phyloP scores from a whole-genome alignment of 2,113 vertebrate species.

The Tautogolabrus adspersus region DNA sequence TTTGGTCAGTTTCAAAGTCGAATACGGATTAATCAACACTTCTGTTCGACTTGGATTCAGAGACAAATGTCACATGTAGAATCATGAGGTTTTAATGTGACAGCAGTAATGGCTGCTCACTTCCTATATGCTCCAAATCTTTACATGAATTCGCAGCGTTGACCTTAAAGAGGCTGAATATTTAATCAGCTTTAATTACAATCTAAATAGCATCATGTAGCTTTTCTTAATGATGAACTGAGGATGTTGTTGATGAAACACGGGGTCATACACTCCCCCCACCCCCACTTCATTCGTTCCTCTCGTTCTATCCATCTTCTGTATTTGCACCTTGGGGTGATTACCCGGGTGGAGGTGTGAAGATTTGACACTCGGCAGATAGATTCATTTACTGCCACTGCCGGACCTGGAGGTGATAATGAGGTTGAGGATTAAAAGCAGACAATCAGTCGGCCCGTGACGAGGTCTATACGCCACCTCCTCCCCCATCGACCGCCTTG shows the following conservation, averaged over 20 bases:
- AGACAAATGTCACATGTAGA: constrained; percentile 45
- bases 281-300: constrained; percentile 27
- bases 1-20: constrained; percentile 11
- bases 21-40: neutral
- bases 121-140: constrained; percentile 25
- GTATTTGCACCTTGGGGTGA: constrained; percentile 86
- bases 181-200: constrained; percentile 79
- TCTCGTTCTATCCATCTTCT: constrained; percentile 71
- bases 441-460: constrained; percentile 90
- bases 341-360: constrained; percentile 90
- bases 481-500: constrained; percentile 74
- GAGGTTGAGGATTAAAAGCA: constrained; percentile 97
- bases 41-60: neutral
- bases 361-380: constrained; percentile 95
- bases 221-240: constrained; percentile 74
- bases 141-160: constrained; percentile 59
- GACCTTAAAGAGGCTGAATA: constrained; percentile 77
- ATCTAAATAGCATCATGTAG: constrained; percentile 65
- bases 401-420: constrained; percentile 98
- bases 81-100: constrained; percentile 29
- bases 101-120: constrained; percentile 12
- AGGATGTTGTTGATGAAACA: constrained; percentile 78
- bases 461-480: constrained; percentile 64
- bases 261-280: constrained; percentile 37
- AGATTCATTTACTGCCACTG: constrained; percentile 95